These are phyloP conservation scores for Halocaridina rubra DNA, from an alignment of 2,888 invertebrate genomes.

Conservation along the genomic window DNA sequence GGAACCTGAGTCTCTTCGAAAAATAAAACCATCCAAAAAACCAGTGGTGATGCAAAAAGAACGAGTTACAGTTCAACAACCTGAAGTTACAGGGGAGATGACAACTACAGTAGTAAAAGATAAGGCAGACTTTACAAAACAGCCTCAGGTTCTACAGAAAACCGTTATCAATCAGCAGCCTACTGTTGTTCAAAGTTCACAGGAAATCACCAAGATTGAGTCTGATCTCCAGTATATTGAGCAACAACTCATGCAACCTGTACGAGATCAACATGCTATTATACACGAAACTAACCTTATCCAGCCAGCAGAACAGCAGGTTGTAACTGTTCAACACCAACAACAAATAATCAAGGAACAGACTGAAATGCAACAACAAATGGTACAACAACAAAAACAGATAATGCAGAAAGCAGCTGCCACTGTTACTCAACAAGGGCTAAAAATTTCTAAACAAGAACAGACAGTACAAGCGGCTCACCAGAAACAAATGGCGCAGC, in stretches of 20 bases:
- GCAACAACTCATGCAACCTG: background rate
- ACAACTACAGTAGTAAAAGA: background rate
- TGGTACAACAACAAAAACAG: slow-evolving; percentile 4
- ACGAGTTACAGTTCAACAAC: background rate
- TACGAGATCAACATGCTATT: background rate
- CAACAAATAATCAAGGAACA: background rate
- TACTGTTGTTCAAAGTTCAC: background rate
- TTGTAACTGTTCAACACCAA: background rate
- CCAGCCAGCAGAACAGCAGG: background rate
- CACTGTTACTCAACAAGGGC: slow-evolving; percentile 6
- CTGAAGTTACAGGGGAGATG: background rate
- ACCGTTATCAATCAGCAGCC: background rate
- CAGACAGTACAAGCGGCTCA: background rate
- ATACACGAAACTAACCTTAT: background rate
- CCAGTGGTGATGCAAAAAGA: background rate
- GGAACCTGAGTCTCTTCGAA: background rate
- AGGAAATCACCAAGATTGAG: background rate
- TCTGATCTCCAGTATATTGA: background rate
- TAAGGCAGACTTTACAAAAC: background rate
- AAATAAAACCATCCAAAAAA: background rate
- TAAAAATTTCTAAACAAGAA: background rate
- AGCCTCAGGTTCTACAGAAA: background rate
- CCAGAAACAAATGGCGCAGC: slow-evolving; percentile 7
- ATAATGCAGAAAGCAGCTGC: background rate
- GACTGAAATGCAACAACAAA: background rate